These are phyloP conservation scores for Drosophila cognata DNA, from an alignment of 2,888 invertebrate species.

Conservation along the genomic window DNA sequence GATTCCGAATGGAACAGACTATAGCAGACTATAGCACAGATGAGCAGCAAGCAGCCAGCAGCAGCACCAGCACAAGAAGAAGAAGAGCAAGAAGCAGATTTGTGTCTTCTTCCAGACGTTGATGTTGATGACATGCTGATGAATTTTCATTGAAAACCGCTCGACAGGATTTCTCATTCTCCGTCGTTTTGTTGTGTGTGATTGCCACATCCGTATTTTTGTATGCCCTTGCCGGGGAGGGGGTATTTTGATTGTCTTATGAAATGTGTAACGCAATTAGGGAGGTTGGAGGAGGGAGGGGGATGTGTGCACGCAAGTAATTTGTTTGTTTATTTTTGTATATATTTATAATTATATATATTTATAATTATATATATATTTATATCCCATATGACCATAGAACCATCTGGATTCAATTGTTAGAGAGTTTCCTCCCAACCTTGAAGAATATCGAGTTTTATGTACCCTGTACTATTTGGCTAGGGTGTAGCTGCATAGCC, in stretches of 20 bases:
- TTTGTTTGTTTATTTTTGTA: not conserved
- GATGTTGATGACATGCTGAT: conserved; percentile 73
- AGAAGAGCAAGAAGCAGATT: conserved; percentile 10
- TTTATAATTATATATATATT: not conserved
- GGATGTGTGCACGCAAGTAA: not conserved
- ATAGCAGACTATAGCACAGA: not conserved
- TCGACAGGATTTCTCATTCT: conserved; percentile 74
- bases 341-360: not conserved
- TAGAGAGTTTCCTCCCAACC: not conserved
- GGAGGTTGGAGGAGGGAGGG: not conserved
- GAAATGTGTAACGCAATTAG: conserved; percentile 8
- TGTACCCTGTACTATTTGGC: not conserved
- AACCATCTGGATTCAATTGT: not conserved
- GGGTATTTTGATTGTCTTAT: conserved; percentile 15
- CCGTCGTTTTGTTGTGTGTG: conserved; percentile 41
- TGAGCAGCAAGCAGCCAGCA: not conserved
- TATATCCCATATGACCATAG: not conserved
- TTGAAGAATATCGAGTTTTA: not conserved
- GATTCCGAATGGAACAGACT: conserved; percentile 1
- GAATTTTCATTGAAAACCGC: conserved; percentile 82
- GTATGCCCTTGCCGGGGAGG: conserved; percentile 6
- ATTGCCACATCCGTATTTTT: conserved; percentile 83
- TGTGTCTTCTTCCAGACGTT: conserved; percentile 29
- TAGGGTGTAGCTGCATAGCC: not conserved
- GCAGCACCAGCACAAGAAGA: not conserved